Evolutionary conservation across 1,140 invertebrate genomes (phyloP), one percentile per base, ranked within the genome.

Genomic region (Conopomorpha cramerella): DNA sequence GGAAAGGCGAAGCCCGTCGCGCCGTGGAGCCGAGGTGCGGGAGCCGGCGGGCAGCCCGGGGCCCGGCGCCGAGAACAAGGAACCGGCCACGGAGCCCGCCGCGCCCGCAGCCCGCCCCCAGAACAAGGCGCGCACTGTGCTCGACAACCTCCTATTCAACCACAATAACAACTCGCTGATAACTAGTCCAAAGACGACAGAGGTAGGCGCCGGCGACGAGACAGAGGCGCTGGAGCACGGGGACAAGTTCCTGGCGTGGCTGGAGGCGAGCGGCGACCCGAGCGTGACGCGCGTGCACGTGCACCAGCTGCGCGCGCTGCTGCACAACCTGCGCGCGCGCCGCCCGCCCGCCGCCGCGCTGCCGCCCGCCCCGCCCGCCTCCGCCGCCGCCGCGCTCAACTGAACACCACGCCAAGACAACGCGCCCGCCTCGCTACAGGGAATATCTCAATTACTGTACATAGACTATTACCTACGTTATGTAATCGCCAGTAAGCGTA

Each of bases 211-310:
- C 39, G 74, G 73, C 46, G 66, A 71, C 56, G 63, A 64, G 51
- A 77, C 35, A 7, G 86, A 88, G 49, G 88, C 88, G 1, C 77
- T 91, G 23, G 80, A 82, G 39, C 85, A 88, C 60, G 88, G 87
- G 1, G 86, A 90, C 45, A 86, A 85, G 61, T 90, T 91, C 61
- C 77, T 90, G 27, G 81, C 83, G 44, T 90, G 86, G 86, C 68
- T 90, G 39, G 83, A 88, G 54, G 80, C 80, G 28, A 87, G 84
- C 57, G 84, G 85, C 28, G 85, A 89, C 56, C 88, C 88, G 1
- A 82, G 82, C 26, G 85, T 90, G n/a, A 89, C 87, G 2, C 82
- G 84, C 11, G 77, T 87, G 51, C 86, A 89, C 53, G 78, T 89
- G 25, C 80, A 88, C 59, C 84, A 87, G 49, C 79, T 87, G 47